Base-by-base conservation (phyloP, 2,113 vertebrate species). In the Cricetomys ansorgei region DNA sequence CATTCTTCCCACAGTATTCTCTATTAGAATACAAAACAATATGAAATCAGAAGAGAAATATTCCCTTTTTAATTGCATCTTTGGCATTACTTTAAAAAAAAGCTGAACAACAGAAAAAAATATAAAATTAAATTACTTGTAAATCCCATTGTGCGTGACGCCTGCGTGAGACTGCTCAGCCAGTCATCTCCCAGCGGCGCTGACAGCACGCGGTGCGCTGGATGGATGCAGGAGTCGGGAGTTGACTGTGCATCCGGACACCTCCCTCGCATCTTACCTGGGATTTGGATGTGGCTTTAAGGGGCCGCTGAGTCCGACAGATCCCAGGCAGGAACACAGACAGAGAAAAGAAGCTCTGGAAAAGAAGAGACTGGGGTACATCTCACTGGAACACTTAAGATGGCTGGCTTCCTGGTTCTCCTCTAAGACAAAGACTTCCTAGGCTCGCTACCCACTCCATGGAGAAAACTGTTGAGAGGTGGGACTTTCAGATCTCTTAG, bases 11-110 rank as follows among this genome's bases (percentile, higher is more conserved):
- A 43, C 64, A 77, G 65, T 59, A 90, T n/a, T 70, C 76, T 81
- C 15, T 90, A 53, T 83, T 79, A 40, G 5, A 57, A 85, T 70
- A 96, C 27, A 73, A 97, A 90, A 83, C 2, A 72, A 9, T 83
- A 37, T 64, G 23, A 65, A 75, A 92, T 12, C 79, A 29, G 31
- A 29, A 87, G n/a, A 37, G 59, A 94, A 64, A 69, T 37, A 85
- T 55, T 45, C 27, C 0, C 12, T 88, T 50, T 93, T 80, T n/a
- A 55, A 21, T 25, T 80, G 53, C 10, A 57, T 2, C 34, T 80
- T 83, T 83, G 12, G 21, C 37, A 25, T 80, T 57, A 69, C 77
- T 80, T 84, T 65, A 19, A n/a, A n/a, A 70, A 62, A 93, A 81
- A n/a, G n/a, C 50, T 45, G 86, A 92, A 7, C 37, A n/a, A 72